phyloP scores from a whole-genome alignment of 2,113 vertebrate genomes.

The Lampris megalopsis region DNA sequence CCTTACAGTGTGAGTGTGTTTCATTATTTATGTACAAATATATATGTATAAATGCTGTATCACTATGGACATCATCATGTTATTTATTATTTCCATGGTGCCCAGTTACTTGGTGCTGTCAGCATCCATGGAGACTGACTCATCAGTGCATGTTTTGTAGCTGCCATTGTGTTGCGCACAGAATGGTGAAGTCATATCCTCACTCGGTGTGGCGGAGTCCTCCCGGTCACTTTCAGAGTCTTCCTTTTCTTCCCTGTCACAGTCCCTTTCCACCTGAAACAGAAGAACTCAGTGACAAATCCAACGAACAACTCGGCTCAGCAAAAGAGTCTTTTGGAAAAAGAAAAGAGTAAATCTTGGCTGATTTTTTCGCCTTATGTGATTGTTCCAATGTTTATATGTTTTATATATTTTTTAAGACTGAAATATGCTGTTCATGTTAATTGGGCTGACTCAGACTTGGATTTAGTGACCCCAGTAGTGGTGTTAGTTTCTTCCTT shows the following conservation, averaged over 20 bases:
- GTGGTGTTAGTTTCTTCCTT: too few relatives aligned
- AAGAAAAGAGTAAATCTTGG: too few relatives aligned
- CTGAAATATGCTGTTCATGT: too few relatives aligned
- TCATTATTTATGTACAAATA: background rate
- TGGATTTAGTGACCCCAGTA: too few relatives aligned
- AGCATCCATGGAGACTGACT: background rate
- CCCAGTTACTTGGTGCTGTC: constrained; percentile 38
- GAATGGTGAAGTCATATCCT: constrained; percentile 78
- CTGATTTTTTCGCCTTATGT: too few relatives aligned
- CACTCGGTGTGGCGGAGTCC: constrained; percentile 70
- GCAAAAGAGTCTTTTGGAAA: too few relatives aligned
- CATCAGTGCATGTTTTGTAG: constrained; percentile 79
- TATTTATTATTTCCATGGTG: background rate
- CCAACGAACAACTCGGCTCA: background rate
- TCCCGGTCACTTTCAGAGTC: constrained; percentile 81
- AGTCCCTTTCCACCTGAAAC: constrained; percentile 79
- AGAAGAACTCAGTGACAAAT: background rate
- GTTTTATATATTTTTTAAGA: background rate
- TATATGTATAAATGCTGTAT: background rate
- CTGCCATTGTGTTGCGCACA: constrained; percentile 88
- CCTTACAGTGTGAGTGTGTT: background rate
- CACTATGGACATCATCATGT: too few relatives aligned
- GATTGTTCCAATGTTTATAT: background rate
- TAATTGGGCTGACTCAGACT: too few relatives aligned
- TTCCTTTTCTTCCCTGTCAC: constrained; percentile 73